A percentile compares a stretch with the other conserved stretches of the same genome.
These are phyloP conservation scores for Sinelater perroti DNA, from an alignment of 2,888 invertebrate species.

Conservation along the genomic window DNA sequence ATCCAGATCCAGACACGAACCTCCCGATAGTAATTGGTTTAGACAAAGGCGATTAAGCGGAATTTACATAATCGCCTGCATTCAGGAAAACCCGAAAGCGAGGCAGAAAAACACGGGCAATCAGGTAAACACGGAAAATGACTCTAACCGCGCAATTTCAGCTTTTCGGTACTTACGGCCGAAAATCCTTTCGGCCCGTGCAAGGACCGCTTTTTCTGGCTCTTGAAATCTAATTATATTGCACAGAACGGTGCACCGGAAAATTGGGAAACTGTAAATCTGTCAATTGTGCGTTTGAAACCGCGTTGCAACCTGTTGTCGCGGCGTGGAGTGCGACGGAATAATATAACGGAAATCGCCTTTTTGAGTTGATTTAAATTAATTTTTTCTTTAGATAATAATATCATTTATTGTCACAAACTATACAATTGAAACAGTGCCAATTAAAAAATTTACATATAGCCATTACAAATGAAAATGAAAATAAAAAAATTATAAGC, in stretches of 20 bases:
- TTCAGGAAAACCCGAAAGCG: conserved; percentile 25
- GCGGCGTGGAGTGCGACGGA: too few relatives aligned
- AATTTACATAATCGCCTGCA: conserved; percentile 24
- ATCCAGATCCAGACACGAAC: conserved; percentile 25
- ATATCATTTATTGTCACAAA: too few relatives aligned
- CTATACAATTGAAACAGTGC: too few relatives aligned
- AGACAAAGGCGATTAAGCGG: conserved; percentile 26
- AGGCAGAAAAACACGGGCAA: conserved; percentile 2
- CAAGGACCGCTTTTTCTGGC: neutral
- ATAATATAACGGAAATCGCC: too few relatives aligned
- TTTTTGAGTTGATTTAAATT: too few relatives aligned
- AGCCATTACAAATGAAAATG: too few relatives aligned
- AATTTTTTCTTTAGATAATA: too few relatives aligned
- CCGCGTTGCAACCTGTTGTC: too few relatives aligned
- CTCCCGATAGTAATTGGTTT: conserved; percentile 23
- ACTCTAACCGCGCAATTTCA: conserved; percentile 10
- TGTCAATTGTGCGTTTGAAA: too few relatives aligned
- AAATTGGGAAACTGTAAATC: too few relatives aligned
- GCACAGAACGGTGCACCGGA: neutral
- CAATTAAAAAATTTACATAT: too few relatives aligned
- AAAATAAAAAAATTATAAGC: too few relatives aligned
- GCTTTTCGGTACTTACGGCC: neutral
- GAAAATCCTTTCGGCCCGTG: neutral
- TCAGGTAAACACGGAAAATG: conserved; percentile 8
- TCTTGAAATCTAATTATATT: neutral